Evolutionary conservation across 2,888 invertebrate species (phyloP).

Genomic region (Meganola albula): DNA sequence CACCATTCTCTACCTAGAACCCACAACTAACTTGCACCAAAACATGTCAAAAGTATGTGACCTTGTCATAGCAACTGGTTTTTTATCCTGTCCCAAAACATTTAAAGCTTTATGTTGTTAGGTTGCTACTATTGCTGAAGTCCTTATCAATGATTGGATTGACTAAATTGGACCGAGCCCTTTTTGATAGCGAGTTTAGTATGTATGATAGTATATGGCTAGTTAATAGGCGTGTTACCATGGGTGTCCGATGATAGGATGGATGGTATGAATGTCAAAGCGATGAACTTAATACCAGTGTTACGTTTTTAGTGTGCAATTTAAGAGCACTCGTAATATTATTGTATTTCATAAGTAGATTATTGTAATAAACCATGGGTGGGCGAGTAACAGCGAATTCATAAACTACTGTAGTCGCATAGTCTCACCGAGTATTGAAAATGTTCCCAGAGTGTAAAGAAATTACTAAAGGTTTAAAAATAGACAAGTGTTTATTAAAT

Average conservation of each 20-base stretch:
- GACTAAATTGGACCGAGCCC: slow-evolving; percentile 64
- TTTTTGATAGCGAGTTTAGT: slow-evolving; percentile 72
- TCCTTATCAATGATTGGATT: slow-evolving; percentile 67
- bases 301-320: slow-evolving; percentile 75
- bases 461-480: slow-evolving; percentile 78
- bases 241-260: slow-evolving; percentile 66
- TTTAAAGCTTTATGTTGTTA: slow-evolving; percentile 66
- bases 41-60: slow-evolving; percentile 53
- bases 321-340: slow-evolving; percentile 54
- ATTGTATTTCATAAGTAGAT: slow-evolving; percentile 31
- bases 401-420: slow-evolving; percentile 64
- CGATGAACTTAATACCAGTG: slow-evolving; percentile 76
- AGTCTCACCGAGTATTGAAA: slow-evolving; percentile 71
- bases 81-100: slow-evolving; percentile 45
- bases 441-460: slow-evolving; percentile 73
- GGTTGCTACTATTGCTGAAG: slow-evolving; percentile 58
- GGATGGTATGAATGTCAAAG: slow-evolving; percentile 76
- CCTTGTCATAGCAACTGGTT: slow-evolving; percentile 31
- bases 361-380: slow-evolving; percentile 44
- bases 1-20: slow-evolving; percentile 76
- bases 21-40: slow-evolving; percentile 75
- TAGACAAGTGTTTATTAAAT: slow-evolving; percentile 78
- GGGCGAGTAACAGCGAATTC: slow-evolving; percentile 59
- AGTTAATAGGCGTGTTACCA: slow-evolving; percentile 68
- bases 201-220: slow-evolving; percentile 53